Evolutionary conservation across 2,888 invertebrate species (phyloP), one percentile per base, ranked within the genome.

Genomic region (Branchipolynoe longqiensis): DNA sequence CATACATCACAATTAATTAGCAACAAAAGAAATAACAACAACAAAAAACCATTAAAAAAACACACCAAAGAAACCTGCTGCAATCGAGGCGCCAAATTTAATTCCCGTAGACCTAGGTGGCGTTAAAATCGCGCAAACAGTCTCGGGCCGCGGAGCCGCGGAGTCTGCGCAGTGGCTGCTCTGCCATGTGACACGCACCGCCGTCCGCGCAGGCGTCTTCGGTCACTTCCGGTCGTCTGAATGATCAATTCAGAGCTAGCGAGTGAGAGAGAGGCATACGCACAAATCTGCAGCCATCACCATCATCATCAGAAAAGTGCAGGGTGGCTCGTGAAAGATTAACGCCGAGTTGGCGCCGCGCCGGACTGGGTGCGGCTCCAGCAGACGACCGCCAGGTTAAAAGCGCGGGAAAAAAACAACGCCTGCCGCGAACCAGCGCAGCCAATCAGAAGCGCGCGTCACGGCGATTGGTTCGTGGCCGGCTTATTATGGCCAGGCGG

Each of bases 141-240:
- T n/a, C n/a, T n/a, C 22, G 56, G 62, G 31, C 62, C 14, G 8
- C 1, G 69, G 69, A 69, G 69, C 38, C 69, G 69, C 6, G 69
- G 69, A 36, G 69, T 69, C 69, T 69, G 18, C 36, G 14, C 14
- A 38, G 8, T 2, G 18, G 3, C 28, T 0, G 1, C 3, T 3
- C 36, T 69, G 36, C 38, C 69, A 36, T 69, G 69, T 36, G 69
- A 69, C 69, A 69, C 69, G 69, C 69, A 69, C 69, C 36, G 2
- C 36, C 69, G 38, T 69, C 38, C 6, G 38, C 62, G 31, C 62
- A n/a, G 6, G 62, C 62, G 62, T 62, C 69, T 69, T 69, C 22
- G 1, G 1, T 38, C 69, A 69, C 69, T 69, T 69, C 69, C 69
- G 69, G 69, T n/a, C 33, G 36, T 69, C 69, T 38, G 1, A 69